A percentile compares a stretch with the other conserved stretches of the same genome.
phyloP scores from a whole-genome alignment of 2,113 vertebrate genomes.

The Apaloderma vittatum region DNA sequence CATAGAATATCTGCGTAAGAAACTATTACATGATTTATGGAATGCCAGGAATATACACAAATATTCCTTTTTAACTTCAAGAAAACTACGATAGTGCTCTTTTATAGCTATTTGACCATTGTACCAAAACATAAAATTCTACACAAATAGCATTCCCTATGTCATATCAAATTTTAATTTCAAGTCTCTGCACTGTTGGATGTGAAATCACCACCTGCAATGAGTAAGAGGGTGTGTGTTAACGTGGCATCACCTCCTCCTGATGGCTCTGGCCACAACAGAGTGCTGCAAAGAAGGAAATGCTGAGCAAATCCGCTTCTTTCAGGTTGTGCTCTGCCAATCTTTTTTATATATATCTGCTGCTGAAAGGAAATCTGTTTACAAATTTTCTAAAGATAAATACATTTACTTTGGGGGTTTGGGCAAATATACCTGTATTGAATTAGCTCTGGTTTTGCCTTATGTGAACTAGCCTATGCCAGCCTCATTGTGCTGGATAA shows the following conservation, averaged over 20 bases:
- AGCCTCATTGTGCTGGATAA: conserved; percentile 31
- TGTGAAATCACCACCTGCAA: background rate
- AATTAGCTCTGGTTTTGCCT: background rate
- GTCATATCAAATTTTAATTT: background rate
- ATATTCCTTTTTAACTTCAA: background rate
- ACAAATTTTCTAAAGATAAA: background rate
- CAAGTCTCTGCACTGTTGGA: background rate
- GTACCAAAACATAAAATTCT: background rate
- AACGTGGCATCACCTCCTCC: background rate
- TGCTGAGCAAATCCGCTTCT: fast-evolving
- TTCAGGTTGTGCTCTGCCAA: background rate
- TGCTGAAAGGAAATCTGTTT: background rate
- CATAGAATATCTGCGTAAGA: background rate
- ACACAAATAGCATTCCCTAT: background rate
- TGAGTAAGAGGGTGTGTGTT: background rate
- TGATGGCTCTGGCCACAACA: background rate
- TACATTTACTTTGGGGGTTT: background rate
- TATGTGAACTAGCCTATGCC: background rate
- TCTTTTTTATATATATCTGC: background rate
- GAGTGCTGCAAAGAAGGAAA: background rate
- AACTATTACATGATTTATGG: background rate
- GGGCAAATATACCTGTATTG: background rate
- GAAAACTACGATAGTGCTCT: background rate
- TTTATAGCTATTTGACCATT: background rate
- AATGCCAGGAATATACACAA: background rate